Percentiles rank a stretch among this genome's conserved stretches.
These are phyloP conservation scores for Sphenopsis melanotis DNA, from an alignment of 2,797 vertebrate species.

Conservation along the genomic window DNA sequence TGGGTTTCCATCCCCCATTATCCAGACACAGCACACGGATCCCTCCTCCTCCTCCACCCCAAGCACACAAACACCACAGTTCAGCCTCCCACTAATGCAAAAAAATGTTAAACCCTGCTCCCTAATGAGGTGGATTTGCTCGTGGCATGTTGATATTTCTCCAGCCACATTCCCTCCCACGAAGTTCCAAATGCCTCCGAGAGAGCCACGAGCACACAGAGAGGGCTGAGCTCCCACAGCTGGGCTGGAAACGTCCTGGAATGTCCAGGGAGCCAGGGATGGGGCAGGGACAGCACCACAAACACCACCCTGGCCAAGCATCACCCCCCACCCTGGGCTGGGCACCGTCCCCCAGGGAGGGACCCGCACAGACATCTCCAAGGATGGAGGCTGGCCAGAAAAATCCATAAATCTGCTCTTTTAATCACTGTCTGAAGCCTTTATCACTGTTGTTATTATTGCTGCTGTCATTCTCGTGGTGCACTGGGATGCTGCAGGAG, in stretches of 20 bases:
- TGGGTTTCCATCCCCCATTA: background rate
- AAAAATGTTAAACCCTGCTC: background rate
- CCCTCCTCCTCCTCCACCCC: background rate
- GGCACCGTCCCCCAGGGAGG: rapidly evolving
- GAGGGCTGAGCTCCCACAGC: background rate
- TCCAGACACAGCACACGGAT: background rate
- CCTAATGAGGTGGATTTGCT: background rate
- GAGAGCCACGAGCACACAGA: rapidly evolving
- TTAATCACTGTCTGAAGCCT: background rate
- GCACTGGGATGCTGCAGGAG: background rate
- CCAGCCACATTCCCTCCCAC: conserved; percentile 27
- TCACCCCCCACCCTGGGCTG: background rate
- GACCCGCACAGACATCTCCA: background rate
- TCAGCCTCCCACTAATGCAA: background rate
- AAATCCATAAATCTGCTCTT: background rate
- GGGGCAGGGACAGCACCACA: background rate
- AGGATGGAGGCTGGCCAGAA: background rate
- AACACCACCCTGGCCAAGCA: background rate
- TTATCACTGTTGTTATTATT: background rate
- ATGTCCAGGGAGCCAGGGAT: background rate
- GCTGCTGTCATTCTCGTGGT: background rate
- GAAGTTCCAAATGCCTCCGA: background rate
- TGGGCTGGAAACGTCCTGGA: rapidly evolving
- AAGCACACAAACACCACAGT: background rate
- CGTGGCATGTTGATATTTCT: background rate